Conservation (phyloP, 2,888 invertebrate genomes). For the Deilephila elpenor region DNA sequence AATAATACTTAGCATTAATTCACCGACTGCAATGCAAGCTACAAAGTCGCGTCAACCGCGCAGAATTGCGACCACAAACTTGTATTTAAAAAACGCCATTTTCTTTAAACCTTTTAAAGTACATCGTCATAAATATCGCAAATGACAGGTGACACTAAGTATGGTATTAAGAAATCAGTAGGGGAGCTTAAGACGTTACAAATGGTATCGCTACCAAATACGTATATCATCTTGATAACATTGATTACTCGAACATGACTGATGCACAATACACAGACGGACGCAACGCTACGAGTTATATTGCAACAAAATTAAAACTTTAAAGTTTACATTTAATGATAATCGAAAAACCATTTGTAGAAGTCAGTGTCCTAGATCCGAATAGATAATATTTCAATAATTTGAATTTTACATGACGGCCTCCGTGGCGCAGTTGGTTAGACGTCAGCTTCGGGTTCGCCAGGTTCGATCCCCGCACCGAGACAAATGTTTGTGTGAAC, state of each 20-base stretch:
- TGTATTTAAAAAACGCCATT: not conserved
- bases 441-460: no score
- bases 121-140: not conserved
- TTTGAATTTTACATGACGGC: no score
- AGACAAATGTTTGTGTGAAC: no score
- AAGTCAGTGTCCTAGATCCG: no score
- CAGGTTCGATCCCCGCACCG: no score
- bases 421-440: no score
- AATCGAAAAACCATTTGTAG: not conserved
- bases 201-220: conserved; percentile 18
- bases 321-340: not conserved
- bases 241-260: conserved; percentile 19
- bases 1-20: no score
- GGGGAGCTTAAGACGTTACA: conserved; percentile 14
- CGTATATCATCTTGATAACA: conserved; percentile 25
- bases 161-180: conserved; percentile 22
- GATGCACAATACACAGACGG: conserved; percentile 10
- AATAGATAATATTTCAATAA: no score
- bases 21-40: no score
- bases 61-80: not conserved
- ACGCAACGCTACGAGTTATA: not conserved
- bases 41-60: no score
- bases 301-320: not conserved
- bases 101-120: not conserved
- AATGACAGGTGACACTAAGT: conserved; percentile 20